Conservation (phyloP, 2,113 vertebrate genomes). For the Colius striatus region DNA sequence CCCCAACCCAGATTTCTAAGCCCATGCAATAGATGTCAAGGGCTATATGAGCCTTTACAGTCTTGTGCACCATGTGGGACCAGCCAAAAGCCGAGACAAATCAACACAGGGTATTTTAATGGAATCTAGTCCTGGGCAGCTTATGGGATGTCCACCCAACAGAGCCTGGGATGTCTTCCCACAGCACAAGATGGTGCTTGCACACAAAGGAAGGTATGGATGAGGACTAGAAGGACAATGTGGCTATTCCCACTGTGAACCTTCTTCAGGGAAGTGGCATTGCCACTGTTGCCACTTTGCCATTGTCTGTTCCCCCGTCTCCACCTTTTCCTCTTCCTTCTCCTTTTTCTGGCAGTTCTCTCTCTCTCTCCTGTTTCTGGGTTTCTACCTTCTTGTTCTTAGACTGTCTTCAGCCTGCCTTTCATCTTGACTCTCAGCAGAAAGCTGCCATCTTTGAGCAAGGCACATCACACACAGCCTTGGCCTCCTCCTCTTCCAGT, state of each 20-base stretch:
- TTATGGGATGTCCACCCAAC: no score
- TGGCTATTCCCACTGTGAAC: neutral
- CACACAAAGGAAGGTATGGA: neutral
- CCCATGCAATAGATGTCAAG: neutral
- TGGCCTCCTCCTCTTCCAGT: neutral
- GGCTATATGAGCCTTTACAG: neutral
- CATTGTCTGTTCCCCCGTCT: neutral
- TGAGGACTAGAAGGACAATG: neutral
- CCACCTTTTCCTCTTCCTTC: neutral
- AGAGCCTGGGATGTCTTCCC: neutral
- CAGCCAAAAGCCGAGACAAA: neutral
- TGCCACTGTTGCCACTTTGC: neutral
- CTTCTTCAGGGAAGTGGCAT: neutral
- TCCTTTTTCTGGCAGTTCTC: neutral
- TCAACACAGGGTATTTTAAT: neutral
- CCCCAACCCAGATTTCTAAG: neutral
- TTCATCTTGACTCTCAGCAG: neutral
- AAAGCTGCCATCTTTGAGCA: neutral
- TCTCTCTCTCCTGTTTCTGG: neutral
- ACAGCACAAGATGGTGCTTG: neutral
- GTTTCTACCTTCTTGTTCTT: neutral
- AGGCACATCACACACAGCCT: neutral
- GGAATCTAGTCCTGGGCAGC: no score
- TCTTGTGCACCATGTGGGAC: neutral
- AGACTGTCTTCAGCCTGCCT: neutral